phyloP scores from a whole-genome alignment of 1,140 invertebrate genomes.

The Drosophila sturtevanti region DNA sequence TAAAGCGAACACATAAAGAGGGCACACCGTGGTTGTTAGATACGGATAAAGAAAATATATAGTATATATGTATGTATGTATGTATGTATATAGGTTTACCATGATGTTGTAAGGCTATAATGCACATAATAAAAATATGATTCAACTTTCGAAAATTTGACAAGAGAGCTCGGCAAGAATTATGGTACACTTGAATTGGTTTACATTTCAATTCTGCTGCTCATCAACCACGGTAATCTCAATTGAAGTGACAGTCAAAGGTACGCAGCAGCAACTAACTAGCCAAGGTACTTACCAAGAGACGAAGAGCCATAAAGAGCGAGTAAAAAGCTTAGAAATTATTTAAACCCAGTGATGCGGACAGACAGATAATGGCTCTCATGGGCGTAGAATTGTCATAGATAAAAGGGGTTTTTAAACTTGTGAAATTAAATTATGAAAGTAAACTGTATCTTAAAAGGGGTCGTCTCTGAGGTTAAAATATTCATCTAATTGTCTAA shows the following conservation, averaged over 20 bases:
- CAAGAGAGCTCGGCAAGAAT: not conserved
- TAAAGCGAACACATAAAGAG: constrained; percentile 10
- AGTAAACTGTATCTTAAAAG: too few relatives aligned
- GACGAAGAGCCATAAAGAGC: not conserved
- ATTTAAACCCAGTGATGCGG: constrained; percentile 54
- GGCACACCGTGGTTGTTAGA: constrained; percentile 29
- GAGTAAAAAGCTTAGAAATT: constrained; percentile 41
- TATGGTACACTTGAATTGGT: not conserved
- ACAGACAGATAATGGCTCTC: not conserved
- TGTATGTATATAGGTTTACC: not conserved
- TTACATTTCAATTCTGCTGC: not conserved
- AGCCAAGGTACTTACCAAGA: constrained; percentile 23
- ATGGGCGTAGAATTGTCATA: not conserved
- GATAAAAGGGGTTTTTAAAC: too few relatives aligned
- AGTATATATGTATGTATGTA: too few relatives aligned
- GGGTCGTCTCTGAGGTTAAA: too few relatives aligned
- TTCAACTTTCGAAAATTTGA: not conserved
- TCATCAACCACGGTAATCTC: constrained; percentile 32
- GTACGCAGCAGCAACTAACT: constrained; percentile 4
- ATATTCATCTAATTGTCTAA: too few relatives aligned
- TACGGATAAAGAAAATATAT: not conserved
- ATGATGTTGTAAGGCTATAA: not conserved
- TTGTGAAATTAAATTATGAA: too few relatives aligned
- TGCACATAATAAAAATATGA: not conserved
- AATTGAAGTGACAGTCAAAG: constrained; percentile 38